Conservation (phyloP, 2,888 invertebrate genomes). For the Gastrophysa polygoni region DNA sequence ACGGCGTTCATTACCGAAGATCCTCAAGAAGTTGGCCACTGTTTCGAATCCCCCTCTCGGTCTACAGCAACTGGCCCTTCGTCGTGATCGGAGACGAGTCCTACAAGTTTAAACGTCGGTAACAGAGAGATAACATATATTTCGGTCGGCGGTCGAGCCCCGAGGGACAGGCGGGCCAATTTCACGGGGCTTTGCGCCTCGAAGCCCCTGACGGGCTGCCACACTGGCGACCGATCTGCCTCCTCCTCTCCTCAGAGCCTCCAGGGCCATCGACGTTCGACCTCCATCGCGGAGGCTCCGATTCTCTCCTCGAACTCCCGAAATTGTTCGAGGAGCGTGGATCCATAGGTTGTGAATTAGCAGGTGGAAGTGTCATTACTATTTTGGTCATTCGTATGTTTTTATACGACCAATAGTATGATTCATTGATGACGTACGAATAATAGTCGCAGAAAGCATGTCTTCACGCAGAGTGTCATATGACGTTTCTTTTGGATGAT, state of each 20-base stretch:
- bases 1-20: too few species aligned
- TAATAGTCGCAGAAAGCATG: too few species aligned
- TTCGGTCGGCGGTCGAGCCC: slow-evolving; percentile 6
- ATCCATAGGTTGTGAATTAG: too few species aligned
- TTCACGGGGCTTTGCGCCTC: slow-evolving; percentile 8
- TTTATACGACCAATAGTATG: too few species aligned
- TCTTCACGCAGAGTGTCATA: too few species aligned
- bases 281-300: slow-evolving; percentile 31
- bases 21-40: too few species aligned
- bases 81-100: slow-evolving; percentile 19
- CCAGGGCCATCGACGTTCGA: not conserved
- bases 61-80: not conserved
- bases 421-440: too few species aligned
- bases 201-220: not conserved
- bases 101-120: slow-evolving; percentile 7
- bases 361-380: too few species aligned
- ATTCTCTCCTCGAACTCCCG: too few species aligned
- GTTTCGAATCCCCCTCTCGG: not conserved
- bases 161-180: slow-evolving; percentile 7
- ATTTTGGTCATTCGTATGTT: too few species aligned
- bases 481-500: too few species aligned
- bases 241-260: not conserved
- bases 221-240: not conserved
- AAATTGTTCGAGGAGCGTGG: too few species aligned
- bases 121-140: slow-evolving; percentile 3